phyloP scores from a whole-genome alignment of 2,888 invertebrate genomes.

The Aspidiotus rigidus region DNA sequence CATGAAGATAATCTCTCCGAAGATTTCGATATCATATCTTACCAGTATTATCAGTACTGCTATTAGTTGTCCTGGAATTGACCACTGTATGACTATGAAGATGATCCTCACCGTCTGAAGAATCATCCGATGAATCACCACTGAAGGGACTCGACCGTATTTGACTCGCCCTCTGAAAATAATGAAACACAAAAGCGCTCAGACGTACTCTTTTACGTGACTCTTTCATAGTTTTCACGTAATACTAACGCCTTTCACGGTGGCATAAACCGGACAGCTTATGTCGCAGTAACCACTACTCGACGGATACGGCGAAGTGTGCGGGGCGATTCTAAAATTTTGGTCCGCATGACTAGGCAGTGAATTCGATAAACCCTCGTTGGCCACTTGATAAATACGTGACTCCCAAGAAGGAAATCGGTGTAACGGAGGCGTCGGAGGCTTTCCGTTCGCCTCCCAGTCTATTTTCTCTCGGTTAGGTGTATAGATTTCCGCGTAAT shows the following conservation, averaged over 20 bases:
- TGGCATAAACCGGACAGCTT: constrained; percentile 89
- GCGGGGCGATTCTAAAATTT: constrained; percentile 7
- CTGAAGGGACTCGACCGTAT: constrained; percentile 92
- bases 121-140: constrained; percentile 89
- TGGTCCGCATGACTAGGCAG: constrained; percentile 32
- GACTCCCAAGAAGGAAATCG: constrained; percentile 91
- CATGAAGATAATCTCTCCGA: not conserved
- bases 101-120: constrained; percentile 73
- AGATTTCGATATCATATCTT: not conserved
- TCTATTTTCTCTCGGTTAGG: constrained; percentile 65
- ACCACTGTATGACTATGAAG: constrained; percentile 42
- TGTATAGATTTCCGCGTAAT: constrained; percentile 89
- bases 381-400: constrained; percentile 77
- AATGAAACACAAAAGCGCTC: not conserved
- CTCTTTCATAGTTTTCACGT: constrained; percentile 1
- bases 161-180: constrained; percentile 73
- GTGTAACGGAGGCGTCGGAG: constrained; percentile 85
- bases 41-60: constrained; percentile 47
- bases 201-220: not conserved
- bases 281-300: constrained; percentile 69
- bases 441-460: constrained; percentile 45
- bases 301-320: not conserved
- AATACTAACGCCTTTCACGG: constrained; percentile 74
- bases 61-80: constrained; percentile 45
- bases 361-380: constrained; percentile 39